Conservation (phyloP, 2,113 vertebrate genomes). For the Anguilla japonica region DNA sequence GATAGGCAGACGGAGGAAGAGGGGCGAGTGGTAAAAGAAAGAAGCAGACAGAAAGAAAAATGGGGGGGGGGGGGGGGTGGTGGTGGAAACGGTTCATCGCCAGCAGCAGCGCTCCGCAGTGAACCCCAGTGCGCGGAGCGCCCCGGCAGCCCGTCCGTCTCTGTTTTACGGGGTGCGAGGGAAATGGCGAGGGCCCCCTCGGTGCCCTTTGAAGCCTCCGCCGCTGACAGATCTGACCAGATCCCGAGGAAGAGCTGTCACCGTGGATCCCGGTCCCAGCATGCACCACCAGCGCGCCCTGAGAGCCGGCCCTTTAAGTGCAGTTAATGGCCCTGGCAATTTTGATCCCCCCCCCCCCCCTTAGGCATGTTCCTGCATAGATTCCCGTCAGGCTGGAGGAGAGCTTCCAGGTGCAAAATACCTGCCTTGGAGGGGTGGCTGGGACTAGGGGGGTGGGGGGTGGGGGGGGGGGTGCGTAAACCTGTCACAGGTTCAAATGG, state of each 20-base stretch:
- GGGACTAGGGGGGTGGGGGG: too few relatives aligned
- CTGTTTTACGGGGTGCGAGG: constrained; percentile 17
- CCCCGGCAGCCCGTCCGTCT: constrained; percentile 17
- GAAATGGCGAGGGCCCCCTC: constrained; percentile 6
- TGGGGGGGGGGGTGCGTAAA: not conserved
- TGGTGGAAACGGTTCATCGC: not conserved
- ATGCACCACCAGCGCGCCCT: not conserved
- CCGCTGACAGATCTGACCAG: constrained; percentile 24
- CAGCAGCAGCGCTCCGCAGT: not conserved
- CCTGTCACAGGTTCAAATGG: not conserved
- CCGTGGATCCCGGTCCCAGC: not conserved
- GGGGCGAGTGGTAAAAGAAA: not conserved
- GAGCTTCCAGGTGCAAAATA: constrained; percentile 35
- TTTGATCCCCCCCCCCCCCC: constrained; percentile 23
- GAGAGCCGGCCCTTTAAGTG: constrained; percentile 15
- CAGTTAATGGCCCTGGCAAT: not conserved
- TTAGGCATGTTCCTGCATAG: not conserved
- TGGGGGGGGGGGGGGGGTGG: not conserved
- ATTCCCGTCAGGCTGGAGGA: constrained; percentile 11
- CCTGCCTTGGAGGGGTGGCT: not conserved
- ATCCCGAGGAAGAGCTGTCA: constrained; percentile 14
- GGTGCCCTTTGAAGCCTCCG: constrained; percentile 33
- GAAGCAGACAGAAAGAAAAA: not conserved
- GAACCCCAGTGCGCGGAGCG: constrained; percentile 15
- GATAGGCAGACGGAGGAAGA: not conserved